These are phyloP conservation scores for Glyphotaelius pellucidus DNA, from an alignment of 2,888 invertebrate genomes.

Conservation along the genomic window DNA sequence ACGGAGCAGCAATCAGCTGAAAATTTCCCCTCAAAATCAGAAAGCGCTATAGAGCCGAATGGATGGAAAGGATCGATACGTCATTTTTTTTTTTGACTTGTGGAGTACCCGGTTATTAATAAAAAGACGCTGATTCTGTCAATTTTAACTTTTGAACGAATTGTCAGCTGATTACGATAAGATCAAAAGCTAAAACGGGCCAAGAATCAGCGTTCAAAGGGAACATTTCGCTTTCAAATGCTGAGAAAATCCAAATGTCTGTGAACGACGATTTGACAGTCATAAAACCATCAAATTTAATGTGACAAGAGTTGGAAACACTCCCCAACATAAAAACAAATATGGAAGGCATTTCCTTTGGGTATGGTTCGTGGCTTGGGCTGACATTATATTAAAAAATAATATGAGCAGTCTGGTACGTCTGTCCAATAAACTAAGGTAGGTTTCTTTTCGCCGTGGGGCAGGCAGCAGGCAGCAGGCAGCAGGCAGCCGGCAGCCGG, in stretches of 20 bases:
- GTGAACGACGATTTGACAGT: neutral
- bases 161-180: too few relatives aligned
- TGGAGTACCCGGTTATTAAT: too few relatives aligned
- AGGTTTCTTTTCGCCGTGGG: slow-evolving; percentile 2
- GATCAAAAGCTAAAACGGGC: too few relatives aligned
- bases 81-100: too few relatives aligned
- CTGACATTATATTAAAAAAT: neutral
- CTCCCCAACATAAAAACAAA: neutral
- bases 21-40: neutral
- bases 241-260: neutral
- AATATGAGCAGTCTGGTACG: neutral
- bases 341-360: neutral
- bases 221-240: neutral
- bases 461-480: neutral
- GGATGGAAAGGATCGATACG: neutral
- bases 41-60: neutral
- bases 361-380: neutral
- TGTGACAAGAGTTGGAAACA: neutral
- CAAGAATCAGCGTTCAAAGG: neutral
- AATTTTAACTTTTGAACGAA: too few relatives aligned
- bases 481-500: too few relatives aligned
- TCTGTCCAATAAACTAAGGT: neutral
- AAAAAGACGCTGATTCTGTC: too few relatives aligned
- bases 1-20: neutral
- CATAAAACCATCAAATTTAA: too few relatives aligned